phyloP scores from a whole-genome alignment of 2,797 vertebrate species.

The Esox masquinongy region DNA sequence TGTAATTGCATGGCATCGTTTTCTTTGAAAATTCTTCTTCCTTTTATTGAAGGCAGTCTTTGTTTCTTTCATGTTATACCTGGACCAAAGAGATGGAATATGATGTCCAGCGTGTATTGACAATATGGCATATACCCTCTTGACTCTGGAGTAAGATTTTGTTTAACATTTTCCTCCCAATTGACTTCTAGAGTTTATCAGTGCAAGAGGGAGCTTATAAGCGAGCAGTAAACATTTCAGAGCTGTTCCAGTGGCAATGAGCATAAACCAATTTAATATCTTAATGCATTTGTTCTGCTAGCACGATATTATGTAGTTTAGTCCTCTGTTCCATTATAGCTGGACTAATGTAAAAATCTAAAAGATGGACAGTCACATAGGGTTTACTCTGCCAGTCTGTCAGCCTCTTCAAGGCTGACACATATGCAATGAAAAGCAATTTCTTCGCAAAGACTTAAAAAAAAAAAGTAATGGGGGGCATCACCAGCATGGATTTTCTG shows the following conservation, averaged over 20 bases:
- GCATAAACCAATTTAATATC: conserved; percentile 24
- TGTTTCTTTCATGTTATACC: background rate
- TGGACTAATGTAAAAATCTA: background rate
- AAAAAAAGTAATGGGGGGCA: no score
- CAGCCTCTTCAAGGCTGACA: no score
- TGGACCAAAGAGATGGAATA: background rate
- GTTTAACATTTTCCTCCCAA: conserved; percentile 27
- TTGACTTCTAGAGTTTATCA: conserved; percentile 2
- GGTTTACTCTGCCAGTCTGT: background rate
- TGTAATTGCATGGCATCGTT: background rate
- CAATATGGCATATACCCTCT: background rate
- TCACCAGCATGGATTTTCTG: no score
- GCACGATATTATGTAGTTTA: background rate
- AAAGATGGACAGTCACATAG: background rate
- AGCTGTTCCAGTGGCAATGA: conserved; percentile 1
- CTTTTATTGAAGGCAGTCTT: conserved; percentile 13
- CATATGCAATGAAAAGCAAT: no score
- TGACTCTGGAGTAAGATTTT: background rate
- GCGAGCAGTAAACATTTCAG: background rate
- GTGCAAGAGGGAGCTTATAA: background rate
- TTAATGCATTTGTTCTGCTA: conserved; percentile 30
- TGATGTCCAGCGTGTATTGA: background rate
- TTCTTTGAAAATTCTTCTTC: background rate
- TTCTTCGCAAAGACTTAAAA: no score
- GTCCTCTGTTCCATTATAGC: conserved; percentile 8